These are phyloP conservation scores for Pangasius mekongensis DNA, from an alignment of 2,797 vertebrate genomes.

Conservation along the genomic window DNA sequence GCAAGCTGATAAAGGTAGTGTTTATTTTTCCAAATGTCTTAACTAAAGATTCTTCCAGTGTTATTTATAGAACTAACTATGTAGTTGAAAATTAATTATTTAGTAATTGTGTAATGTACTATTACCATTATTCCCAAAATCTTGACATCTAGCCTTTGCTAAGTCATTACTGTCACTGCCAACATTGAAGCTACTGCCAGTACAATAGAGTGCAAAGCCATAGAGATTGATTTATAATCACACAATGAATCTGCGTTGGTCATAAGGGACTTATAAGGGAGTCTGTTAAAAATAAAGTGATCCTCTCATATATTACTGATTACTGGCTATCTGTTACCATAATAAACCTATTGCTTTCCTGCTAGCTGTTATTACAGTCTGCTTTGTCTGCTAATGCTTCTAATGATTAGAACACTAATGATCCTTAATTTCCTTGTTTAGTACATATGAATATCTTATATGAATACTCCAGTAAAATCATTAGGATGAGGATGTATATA, in stretches of 20 bases:
- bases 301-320: background rate
- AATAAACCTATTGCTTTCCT: background rate
- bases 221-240: background rate
- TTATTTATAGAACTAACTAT: background rate
- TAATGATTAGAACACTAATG: background rate
- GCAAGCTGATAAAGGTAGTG: background rate
- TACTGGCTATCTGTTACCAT: background rate
- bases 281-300: conserved; percentile 4
- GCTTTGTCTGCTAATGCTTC: background rate
- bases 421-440: background rate
- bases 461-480: background rate
- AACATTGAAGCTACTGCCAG: background rate
- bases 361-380: background rate
- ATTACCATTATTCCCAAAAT: background rate
- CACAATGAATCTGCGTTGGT: conserved; percentile 32
- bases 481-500: background rate
- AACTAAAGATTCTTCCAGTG: background rate
- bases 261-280: background rate
- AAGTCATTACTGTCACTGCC: conserved; percentile 56
- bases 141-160: conserved; percentile 41
- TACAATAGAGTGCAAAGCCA: conserved; percentile 33
- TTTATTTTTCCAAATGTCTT: background rate
- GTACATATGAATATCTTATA: background rate
- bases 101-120: background rate
- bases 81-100: background rate